Conservation (phyloP, 2,797 vertebrate species). For the Chrysocyon brachyurus region DNA sequence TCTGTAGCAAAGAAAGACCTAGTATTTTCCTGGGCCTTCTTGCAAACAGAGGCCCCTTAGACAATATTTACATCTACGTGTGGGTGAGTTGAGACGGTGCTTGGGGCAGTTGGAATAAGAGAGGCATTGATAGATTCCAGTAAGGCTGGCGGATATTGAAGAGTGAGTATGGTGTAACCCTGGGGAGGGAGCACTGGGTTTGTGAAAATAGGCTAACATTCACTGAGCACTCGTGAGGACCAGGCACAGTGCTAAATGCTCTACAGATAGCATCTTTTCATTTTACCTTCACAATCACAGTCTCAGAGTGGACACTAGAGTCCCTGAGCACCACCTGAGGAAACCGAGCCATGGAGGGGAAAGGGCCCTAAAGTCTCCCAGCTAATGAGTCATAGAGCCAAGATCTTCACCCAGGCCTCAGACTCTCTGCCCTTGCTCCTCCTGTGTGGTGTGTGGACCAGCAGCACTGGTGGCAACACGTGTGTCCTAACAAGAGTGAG, state of each 20-base stretch:
- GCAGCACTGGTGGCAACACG: accelerated
- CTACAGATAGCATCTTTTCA: not conserved
- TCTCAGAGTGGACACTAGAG: accelerated
- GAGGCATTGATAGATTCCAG: conserved; percentile 78
- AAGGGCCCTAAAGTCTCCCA: not conserved
- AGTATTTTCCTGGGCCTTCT: conserved; percentile 76
- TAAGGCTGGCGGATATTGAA: not conserved
- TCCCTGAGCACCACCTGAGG: not conserved
- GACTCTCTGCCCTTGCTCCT: not conserved
- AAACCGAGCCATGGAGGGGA: not conserved
- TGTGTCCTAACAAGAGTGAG: not conserved
- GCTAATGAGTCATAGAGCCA: not conserved
- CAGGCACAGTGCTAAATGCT: not conserved
- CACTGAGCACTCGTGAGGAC: accelerated
- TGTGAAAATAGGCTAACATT: not conserved
- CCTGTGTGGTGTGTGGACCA: not conserved
- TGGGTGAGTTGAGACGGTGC: conserved; percentile 69
- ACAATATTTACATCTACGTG: conserved; percentile 80
- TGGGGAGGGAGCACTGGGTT: not conserved
- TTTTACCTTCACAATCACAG: not conserved
- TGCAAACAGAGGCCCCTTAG: conserved; percentile 77
- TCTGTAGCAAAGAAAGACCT: conserved; percentile 76
- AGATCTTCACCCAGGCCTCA: not conserved
- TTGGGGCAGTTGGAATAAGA: conserved; percentile 75
- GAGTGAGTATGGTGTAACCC: not conserved